These are phyloP conservation scores for Phataginus tetradactyla DNA, from an alignment of 2,797 vertebrate species.

Conservation along the genomic window DNA sequence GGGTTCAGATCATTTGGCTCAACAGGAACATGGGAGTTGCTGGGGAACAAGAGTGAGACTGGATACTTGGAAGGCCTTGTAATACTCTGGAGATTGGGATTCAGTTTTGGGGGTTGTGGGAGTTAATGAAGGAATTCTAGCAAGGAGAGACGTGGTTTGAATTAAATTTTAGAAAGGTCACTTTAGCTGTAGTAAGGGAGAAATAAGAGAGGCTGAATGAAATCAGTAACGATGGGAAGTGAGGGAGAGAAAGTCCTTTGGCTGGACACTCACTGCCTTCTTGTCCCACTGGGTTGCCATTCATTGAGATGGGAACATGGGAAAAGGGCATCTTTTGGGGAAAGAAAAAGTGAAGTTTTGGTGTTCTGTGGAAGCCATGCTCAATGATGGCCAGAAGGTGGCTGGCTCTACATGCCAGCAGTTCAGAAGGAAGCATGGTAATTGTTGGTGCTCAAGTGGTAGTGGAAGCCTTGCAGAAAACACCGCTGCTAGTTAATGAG, in stretches of 20 bases:
- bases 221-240: background rate
- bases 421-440: conserved; percentile 29
- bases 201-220: background rate
- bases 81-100: background rate
- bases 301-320: background rate
- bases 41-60: background rate
- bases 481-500: background rate
- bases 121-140: conserved; percentile 9
- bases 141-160: background rate
- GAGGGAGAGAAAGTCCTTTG: background rate
- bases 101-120: background rate
- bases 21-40: background rate
- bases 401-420: background rate
- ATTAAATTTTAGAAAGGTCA: conserved; percentile 40
- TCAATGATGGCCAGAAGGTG: background rate
- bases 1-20: background rate
- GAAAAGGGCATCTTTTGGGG: background rate
- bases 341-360: background rate
- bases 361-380: background rate
- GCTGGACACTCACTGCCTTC: background rate
- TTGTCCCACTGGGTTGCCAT: background rate
- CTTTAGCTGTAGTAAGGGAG: conserved; percentile 36
- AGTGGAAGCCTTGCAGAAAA: background rate
- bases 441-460: background rate
- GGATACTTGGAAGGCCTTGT: background rate